Conservation (phyloP, 2,888 invertebrate species). For the Eupithecia exiguata region DNA sequence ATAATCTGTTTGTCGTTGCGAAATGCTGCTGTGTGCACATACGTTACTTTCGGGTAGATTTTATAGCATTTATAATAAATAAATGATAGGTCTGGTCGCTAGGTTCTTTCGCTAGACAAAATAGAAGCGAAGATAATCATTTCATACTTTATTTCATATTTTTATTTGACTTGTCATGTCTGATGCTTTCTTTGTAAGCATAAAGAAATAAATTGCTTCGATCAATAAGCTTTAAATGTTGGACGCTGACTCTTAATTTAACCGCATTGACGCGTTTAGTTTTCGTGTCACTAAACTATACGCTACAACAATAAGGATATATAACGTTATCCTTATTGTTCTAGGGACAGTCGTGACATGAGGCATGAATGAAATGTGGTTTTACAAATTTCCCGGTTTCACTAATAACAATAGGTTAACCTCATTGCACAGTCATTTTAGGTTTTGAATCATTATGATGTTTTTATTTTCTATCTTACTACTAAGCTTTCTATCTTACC, state of each 20-base stretch:
- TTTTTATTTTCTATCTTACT: not conserved
- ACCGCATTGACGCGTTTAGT: slow-evolving; percentile 31
- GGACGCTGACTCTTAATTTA: not conserved
- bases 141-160: not conserved
- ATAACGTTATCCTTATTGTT: slow-evolving; percentile 23
- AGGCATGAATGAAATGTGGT: slow-evolving; percentile 22
- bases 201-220: not conserved
- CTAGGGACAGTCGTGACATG: slow-evolving; percentile 12
- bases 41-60: not conserved
- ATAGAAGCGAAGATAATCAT: not conserved
- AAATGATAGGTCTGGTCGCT: not conserved
- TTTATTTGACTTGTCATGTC: not conserved
- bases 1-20: slow-evolving; percentile 2
- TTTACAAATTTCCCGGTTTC: not conserved
- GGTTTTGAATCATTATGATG: not conserved
- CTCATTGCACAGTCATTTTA: not conserved
- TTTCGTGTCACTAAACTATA: slow-evolving; percentile 17
- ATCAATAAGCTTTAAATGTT: not conserved
- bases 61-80: not conserved
- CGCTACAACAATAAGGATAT: too few relatives aligned
- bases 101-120: not conserved
- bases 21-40: not conserved
- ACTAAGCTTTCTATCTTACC: not conserved
- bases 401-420: not conserved
- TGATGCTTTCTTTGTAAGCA: not conserved